Base-by-base conservation (phyloP, 2,888 invertebrate genomes). In the Mimachlamys varia region DNA sequence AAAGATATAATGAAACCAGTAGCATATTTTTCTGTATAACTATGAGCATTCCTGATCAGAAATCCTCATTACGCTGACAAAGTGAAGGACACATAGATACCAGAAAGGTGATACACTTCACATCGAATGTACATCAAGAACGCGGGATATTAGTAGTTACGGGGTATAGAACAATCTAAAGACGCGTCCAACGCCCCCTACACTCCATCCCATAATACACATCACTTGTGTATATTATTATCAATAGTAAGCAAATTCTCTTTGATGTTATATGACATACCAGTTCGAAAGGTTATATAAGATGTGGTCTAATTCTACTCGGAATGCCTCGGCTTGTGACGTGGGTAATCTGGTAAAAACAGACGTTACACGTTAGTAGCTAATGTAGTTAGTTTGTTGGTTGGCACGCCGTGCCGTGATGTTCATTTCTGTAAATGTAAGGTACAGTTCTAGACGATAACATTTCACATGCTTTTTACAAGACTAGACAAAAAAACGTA, bases 231-330 rank as follows among this genome's bases (percentile, higher is more conserved):
- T 27, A 76, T 76, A 76, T 76, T 10, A 76, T 76, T 76, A 76
- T 33, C 76, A 76, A 76, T 76, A 76, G 33, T 76, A 76, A 76
- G 76, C 76, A 76, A 33, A 76, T 76, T 76, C 58, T 76, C 76
- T 76, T 76, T 76, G 76, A 76, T 76, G 76, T 76, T 33, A 17
- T 19, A 33, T 76, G 76, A 76, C 76, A 76, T 76, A 76, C 76
- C 76, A 76, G 76, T 33, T 76, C 76, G 76, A 76, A 33, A 33
- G 76, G 76, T 76, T 76, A 33, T 22, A 33, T 33, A 76, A 76
- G 76, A 76, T 76, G 76, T 76, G 76, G 27, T 76, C 76, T 33
- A 76, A 76, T 76, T 76, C 27, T 33, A 27, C 76, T 33, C 22
- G 33, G 76, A 76, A 76, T 76, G 5, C 33, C 76, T 76, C 33